phyloP scores from a whole-genome alignment of 2,797 vertebrate genomes.

The Halcyon leucocephala region DNA sequence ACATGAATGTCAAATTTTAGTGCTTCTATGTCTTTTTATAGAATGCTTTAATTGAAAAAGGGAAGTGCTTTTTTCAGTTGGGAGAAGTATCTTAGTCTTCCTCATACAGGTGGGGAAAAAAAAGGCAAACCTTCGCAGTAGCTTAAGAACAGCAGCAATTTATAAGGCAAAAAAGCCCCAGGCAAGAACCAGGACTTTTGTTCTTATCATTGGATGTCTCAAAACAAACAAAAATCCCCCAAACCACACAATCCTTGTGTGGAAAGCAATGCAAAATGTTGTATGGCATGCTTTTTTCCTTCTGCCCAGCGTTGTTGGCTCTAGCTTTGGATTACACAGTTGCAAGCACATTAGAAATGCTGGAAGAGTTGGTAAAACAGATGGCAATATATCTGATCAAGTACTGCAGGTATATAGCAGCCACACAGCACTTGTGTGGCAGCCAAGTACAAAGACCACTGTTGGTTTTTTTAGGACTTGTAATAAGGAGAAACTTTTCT shows the following conservation, averaged over 20 bases:
- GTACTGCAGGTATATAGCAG: not conserved
- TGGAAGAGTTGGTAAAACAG: not conserved
- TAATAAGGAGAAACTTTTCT: not conserved
- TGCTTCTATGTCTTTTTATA: not conserved
- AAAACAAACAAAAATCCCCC: not conserved
- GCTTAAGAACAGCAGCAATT: not conserved
- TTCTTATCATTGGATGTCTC: not conserved
- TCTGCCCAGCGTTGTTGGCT: not conserved
- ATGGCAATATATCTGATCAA: not conserved
- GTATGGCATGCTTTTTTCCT: not conserved
- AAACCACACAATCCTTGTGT: not conserved
- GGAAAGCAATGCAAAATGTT: not conserved
- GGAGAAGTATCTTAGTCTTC: not conserved
- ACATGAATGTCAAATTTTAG: not conserved
- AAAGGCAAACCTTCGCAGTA: not conserved
- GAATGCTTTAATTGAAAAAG: not conserved
- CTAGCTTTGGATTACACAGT: not conserved
- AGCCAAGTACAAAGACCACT: not conserved
- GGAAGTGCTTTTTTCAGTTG: not conserved
- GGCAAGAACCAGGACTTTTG: not conserved
- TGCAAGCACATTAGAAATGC: not conserved
- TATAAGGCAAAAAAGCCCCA: not conserved
- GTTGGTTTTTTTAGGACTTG: not conserved
- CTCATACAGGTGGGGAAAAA: not conserved
- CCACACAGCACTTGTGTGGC: fast-evolving